Evolutionary conservation across 64 coral and sea anemone species (phyloP).

Genomic region (Montipora efflorescens): DNA sequence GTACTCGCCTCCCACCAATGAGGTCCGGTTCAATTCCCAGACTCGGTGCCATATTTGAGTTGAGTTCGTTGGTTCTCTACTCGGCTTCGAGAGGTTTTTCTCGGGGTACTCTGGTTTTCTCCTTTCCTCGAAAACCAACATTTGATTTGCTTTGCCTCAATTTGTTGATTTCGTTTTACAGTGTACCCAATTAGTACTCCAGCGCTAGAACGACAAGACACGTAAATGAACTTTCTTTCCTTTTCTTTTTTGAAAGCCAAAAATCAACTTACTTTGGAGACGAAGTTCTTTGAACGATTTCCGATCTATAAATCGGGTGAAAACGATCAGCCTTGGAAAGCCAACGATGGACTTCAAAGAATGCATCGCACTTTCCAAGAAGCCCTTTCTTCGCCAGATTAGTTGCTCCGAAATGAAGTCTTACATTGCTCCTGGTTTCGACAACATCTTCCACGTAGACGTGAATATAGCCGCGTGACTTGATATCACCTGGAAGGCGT

Average conservation of each 20-base stretch:
- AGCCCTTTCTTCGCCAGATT: constrained; percentile 83
- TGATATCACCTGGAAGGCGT: constrained; percentile 86
- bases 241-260: background rate
- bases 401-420: constrained; percentile 75
- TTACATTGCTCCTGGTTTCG: constrained; percentile 62
- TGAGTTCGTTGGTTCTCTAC: too few relatives aligned
- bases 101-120: too few relatives aligned
- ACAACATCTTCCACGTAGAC: constrained; percentile 71
- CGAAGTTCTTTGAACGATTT: constrained; percentile 81
- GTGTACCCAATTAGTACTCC: too few relatives aligned
- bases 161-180: too few relatives aligned
- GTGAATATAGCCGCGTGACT: constrained; percentile 83
- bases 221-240: too few relatives aligned
- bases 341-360: constrained; percentile 86
- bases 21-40: too few relatives aligned
- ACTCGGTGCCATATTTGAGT: too few relatives aligned
- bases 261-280: constrained; percentile 81
- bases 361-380: constrained; percentile 90
- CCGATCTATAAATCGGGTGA: constrained; percentile 92
- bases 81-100: too few relatives aligned
- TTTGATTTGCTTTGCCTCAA: too few relatives aligned
- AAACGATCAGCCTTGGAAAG: constrained; percentile 57
- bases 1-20: too few relatives aligned
- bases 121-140: too few relatives aligned
- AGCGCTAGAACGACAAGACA: too few relatives aligned